Evolutionary conservation across 2,797 vertebrate species (phyloP), one percentile per base, ranked within the genome.

Genomic region (Pipistrellus pygmaeus): DNA sequence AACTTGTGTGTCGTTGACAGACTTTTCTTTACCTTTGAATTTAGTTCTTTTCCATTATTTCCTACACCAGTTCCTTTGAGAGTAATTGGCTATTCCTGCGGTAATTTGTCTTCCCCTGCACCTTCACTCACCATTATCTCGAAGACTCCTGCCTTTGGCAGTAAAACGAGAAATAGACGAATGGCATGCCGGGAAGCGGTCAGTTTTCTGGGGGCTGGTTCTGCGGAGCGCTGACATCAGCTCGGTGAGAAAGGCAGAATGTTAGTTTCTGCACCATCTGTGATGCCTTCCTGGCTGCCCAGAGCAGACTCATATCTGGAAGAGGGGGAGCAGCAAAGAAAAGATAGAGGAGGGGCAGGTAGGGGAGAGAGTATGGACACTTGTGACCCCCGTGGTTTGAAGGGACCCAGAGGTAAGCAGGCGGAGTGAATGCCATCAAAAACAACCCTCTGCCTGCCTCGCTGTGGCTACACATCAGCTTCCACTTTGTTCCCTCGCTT

Each of bases 21-120:
- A 66, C 75, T 30, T 88, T 46, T 85, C 64, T 62, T 88, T 92
- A 44, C 76, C 32, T 94, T 71, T 69, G 57, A 27, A 21, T 91
- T 92, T 55, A 87, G 78, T 91, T 78, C 53, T 51, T 81, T 94
- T 71, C 80, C 73, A 57, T 93, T 44, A 55, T 86, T 88, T 78
- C 77, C 80, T 32, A 1, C 44, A 57, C 41, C n/a, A 17, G 11
- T 78, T 92, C 41, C 57, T 92, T 71, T 32, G 38, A 69, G 92
- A 75, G 73, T 35, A 71, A 44, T 44, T 82, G 90, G 35, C 71
- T 35, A 21, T 78, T 4, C 1, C 75, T 81, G 14, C 10, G 75
- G 4, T 84, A 18, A 68, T 93, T 60, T 66, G 44, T 82, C 57
- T 71, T 64, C 51, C 38, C 35, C 35, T 23, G 18, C 3, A 18